Evolutionary conservation across 2,888 invertebrate genomes (phyloP), one percentile per base, ranked within the genome.

Genomic region (Leptodirus hochenwartii): DNA sequence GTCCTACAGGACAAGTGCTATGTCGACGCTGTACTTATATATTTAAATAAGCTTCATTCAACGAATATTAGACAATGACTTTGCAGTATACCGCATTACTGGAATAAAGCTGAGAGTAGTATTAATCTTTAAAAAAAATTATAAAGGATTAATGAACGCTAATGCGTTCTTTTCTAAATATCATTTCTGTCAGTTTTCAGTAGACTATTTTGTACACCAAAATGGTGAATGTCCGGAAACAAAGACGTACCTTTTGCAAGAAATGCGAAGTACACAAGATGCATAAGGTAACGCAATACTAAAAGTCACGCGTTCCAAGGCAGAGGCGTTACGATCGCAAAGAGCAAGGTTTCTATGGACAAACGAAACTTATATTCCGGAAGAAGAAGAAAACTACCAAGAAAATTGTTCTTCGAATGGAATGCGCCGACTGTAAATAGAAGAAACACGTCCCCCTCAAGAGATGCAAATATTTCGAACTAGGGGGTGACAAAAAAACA

Each of bases 311-410:
- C 82, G 49, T 80, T 93, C 17, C 96, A 98, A 61, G 96, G 96
- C 61, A 73, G 82, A 76, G 98, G 53, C 85, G 98, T 73, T 99
- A 99, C 64, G 96, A 99, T 60, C 73, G 96, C 50, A 98, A 99
- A 72, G 98, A 99, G 59, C 81, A 85, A 59, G 95, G 95, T 61
- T 99, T 87, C 59, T 98, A 98, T 66, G 98, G 98, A 56, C 98
- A 99, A 59, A 95, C 96, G 16, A 99, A 99, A 60, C 96, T 96
- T 47, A 95, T 99, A 61, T 98, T 99, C 76, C 79, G 93, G 53
- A 96, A 98, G 68, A 99, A 98, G 87, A 93, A 90, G 30, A 99
- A 99, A 69, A 99, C 98, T 33, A 99, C 99, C 39, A 99, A 98
- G 69, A 99, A 99, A 66, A 96, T 99, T 63, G 96, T 98, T 31